Evolutionary conservation across 2,113 vertebrate species (phyloP), one percentile per base, ranked within the genome.

Genomic region (Sturnira hondurensis): DNA sequence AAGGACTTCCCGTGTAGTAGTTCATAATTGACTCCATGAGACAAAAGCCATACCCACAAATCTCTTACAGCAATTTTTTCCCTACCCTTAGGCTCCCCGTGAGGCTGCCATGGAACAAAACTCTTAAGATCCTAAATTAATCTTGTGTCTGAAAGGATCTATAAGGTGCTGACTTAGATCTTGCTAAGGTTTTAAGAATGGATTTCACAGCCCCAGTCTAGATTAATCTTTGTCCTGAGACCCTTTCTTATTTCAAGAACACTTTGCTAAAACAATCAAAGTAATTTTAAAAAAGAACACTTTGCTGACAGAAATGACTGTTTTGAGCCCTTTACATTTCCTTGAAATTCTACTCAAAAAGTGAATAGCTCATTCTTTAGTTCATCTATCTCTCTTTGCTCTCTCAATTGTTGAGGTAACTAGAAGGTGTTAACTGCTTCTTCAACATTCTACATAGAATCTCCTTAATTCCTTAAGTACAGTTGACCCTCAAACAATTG

Each of bases 211-310:
- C 50, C 33, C 71, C 65, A 24, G 24, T 71, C 43, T 78, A 88
- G 76, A 56, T 87, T 61, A 24, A 38, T 92, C 65, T 92, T 84
- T 94, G 43, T 33, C 26, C 28, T 86, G 68, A 77, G 52, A 61
- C 43, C 12, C 43, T 92, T 89, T 84, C 50, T 78, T 93, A 81
- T 20, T 95, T 86, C 80, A 76, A 89, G 50, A 82, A 58, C n/a
- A 65, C 28, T 90, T 63, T 67, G 11, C 20, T 93, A n/a, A n/a
- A n/a, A n/a, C n/a, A n/a, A n/a, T n/a, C n/a, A n/a, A n/a, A n/a
- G n/a, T n/a, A n/a, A n/a, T n/a, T n/a, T n/a, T n/a, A n/a, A n/a
- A n/a, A n/a, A n/a, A 89, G 50, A 82, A 58, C n/a, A 65, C 28
- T 90, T 63, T 67, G 11, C 20, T 93, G 74, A 7, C n/a, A 16